Conservation (phyloP, 2,113 vertebrate genomes). For the Eira barbara region DNA sequence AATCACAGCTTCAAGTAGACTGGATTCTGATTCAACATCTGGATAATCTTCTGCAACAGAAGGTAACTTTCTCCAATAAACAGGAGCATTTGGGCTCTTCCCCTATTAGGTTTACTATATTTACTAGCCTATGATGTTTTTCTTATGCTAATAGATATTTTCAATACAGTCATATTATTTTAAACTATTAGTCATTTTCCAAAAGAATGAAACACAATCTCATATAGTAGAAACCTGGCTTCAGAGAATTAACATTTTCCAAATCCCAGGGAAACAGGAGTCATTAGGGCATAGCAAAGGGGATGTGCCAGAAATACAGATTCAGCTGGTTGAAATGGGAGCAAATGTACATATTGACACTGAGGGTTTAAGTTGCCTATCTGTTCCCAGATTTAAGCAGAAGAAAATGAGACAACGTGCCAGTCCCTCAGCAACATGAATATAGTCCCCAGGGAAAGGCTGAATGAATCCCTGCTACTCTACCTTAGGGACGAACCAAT, state of each 20-base stretch:
- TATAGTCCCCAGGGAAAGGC: background rate
- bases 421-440: background rate
- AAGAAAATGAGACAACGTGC: background rate
- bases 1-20: background rate
- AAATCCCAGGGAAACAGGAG: background rate
- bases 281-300: background rate
- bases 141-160: background rate
- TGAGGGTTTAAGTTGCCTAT: background rate
- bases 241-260: constrained; percentile 15
- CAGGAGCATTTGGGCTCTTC: background rate
- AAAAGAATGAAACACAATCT: constrained; percentile 18
- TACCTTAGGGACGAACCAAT: background rate
- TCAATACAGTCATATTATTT: background rate
- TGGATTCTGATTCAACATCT: background rate
- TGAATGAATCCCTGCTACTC: background rate
- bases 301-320: background rate
- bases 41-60: background rate
- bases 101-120: background rate
- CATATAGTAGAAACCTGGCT: background rate
- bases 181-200: constrained; percentile 15
- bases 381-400: background rate
- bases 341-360: background rate
- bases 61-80: background rate
- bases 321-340: background rate
- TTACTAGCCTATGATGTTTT: background rate